Evolutionary conservation across 2,888 invertebrate species (phyloP), one percentile per base, ranked within the genome.

Genomic region (Acronicta leporina): DNA sequence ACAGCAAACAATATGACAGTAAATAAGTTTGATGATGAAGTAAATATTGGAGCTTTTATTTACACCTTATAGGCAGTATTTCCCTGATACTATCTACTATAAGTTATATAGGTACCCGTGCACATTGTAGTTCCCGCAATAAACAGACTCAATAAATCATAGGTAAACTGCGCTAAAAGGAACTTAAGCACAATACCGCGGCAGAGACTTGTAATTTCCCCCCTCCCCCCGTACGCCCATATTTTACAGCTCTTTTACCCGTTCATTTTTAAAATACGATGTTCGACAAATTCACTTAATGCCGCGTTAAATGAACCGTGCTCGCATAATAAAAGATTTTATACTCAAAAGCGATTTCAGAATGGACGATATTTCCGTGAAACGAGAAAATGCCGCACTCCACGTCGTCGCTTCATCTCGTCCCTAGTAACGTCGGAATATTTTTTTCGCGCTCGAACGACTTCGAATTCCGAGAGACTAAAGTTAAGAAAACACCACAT

Each of bases 251-350:
- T 86, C 85, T 88, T 90, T 89, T 87, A 88, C 88, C 88, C 88
- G 85, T 91, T 89, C 90, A 88, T 90, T 92, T 89, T 92, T 87
- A 87, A 89, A 92, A 91, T 89, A 92, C 90, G 90, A 87, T 91
- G 92, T 92, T 92, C 91, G 88, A 92, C 92, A 92, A 92, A 93
- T 92, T 92, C 92, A 92, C 92, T 93, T 92, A 92, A 92, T 91
- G 91, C 90, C 84, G 88, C 88, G 92, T 91, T 93, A 91, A 94
- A 94, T 92, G 93, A 93, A 94, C 92, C 90, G 91, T 93, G 87
- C 84, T 91, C 87, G 89, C 89, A 91, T 92, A 92, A 92, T 92
- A 94, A 94, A 93, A 92, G 93, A 93, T 91, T 92, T 92, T 92
- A 89, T 90, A 91, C 89, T 90, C 84, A 87, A 90, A 92, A 91